Conservation (phyloP, 2,888 invertebrate genomes). For the Corbicula japonica region DNA sequence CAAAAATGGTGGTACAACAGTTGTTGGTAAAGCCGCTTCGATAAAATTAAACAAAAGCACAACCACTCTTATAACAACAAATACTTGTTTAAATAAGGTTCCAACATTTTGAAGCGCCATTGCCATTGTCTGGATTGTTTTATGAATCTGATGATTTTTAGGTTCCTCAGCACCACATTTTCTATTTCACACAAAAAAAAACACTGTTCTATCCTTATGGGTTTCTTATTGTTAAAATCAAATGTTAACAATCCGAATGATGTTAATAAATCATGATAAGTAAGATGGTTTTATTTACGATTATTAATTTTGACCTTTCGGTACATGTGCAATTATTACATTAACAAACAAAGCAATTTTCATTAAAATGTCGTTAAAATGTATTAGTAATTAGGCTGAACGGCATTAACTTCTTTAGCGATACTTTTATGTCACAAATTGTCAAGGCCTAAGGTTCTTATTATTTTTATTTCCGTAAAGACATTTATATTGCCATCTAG, state of each 20-base stretch:
- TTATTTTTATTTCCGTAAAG: too few species aligned
- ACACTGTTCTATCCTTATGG: not conserved
- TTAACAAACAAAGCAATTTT: not conserved
- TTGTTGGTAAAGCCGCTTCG: not conserved
- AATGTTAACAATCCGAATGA: not conserved
- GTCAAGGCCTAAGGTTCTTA: constrained; percentile 8
- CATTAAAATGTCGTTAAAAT: constrained; percentile 13
- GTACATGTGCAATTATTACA: too few species aligned
- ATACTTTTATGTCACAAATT: constrained; percentile 3
- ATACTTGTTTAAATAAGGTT: too few species aligned
- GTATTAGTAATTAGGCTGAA: constrained; percentile 4
- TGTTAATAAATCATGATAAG: not conserved
- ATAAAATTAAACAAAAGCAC: not conserved
- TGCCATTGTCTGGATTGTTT: not conserved
- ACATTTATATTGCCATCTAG: too few species aligned
- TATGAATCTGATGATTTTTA: not conserved
- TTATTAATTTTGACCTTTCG: too few species aligned
- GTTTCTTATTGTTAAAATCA: not conserved
- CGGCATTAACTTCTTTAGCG: not conserved
- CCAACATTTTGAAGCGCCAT: not conserved
- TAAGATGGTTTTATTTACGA: too few species aligned
- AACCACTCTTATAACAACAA: too few species aligned
- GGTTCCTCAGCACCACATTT: not conserved
- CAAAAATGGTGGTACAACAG: not conserved
- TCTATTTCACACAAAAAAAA: not conserved